Conservation (phyloP, 2,113 vertebrate genomes). For the Hydrochoerus hydrochaeris region DNA sequence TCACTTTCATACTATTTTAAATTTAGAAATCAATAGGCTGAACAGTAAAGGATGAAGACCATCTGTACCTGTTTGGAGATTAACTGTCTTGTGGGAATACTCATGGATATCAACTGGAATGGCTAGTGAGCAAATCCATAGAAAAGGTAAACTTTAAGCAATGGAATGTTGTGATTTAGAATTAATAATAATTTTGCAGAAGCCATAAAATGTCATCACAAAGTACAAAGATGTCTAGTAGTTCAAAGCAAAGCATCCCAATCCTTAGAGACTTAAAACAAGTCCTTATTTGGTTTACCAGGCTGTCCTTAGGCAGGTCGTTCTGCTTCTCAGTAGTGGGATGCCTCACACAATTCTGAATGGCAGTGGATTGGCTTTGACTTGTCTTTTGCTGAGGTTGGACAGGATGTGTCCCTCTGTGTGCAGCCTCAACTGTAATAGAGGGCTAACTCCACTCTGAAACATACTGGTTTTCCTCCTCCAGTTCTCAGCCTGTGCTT, state of each 20-base stretch:
- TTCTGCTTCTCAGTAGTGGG: neutral
- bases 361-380: neutral
- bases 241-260: neutral
- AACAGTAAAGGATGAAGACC: neutral
- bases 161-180: neutral
- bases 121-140: neutral
- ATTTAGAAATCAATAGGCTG: neutral
- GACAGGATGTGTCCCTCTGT: neutral
- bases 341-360: fast-evolving
- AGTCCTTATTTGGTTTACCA: neutral
- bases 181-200: neutral
- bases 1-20: neutral
- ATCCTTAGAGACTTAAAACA: neutral
- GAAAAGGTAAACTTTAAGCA: neutral
- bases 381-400: neutral
- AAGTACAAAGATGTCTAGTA: neutral
- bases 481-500: neutral
- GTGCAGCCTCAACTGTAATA: neutral
- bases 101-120: neutral
- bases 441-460: neutral
- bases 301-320: neutral
- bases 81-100: neutral
- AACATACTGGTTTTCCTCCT: neutral
- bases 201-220: neutral
- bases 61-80: neutral